Evolutionary conservation across 2,888 invertebrate species (phyloP), one percentile per base, ranked within the genome.

Genomic region (Melanostoma scalare): DNA sequence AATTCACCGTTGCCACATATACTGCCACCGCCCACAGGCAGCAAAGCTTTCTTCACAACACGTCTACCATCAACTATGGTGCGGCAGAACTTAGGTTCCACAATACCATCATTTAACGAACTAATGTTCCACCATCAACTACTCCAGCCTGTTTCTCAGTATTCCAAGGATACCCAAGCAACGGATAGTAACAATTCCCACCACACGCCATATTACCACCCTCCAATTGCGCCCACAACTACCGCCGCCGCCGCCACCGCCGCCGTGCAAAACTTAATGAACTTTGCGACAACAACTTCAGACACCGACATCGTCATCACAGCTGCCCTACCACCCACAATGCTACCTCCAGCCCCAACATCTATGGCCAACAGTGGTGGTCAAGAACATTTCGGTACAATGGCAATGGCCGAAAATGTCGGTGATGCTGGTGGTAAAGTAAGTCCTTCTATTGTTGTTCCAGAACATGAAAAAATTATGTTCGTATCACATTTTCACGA

Each of bases 401-500:
- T 73, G 71, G 56, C 85, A 35, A 72, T 72, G 76, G 81, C 82
- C 85, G 84, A 77, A 69, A 76, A 80, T 50, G 76, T 55, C 56
- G 71, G 71, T 74, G 63, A 69, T 50, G 71, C 50, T 36, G 53
- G 50, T 35, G 55, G 63, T 10, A 31, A 55, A 8, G 63, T 63
- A 20, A 63, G 60, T 40, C 71, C 81, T 60, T 63, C 72, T 74
- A 81, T 58, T 74, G 73, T 69, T 53, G 68, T 79, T 42, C 82
- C 85, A 58, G 86, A 87, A 30, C 86, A 85, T 75, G 90, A 88
- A 82, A 88, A 91, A 72, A 89, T 89, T 85, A 86, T 89, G 76
- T 90, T 91, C 84, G 90, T 91, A 65, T 89, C 89, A 81, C 91
- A 90, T 84, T 90, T 90, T 85, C 90, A 91, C 86, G 91, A 91